Conservation (phyloP, 2,888 invertebrate species). For the Gortyna flavago region DNA sequence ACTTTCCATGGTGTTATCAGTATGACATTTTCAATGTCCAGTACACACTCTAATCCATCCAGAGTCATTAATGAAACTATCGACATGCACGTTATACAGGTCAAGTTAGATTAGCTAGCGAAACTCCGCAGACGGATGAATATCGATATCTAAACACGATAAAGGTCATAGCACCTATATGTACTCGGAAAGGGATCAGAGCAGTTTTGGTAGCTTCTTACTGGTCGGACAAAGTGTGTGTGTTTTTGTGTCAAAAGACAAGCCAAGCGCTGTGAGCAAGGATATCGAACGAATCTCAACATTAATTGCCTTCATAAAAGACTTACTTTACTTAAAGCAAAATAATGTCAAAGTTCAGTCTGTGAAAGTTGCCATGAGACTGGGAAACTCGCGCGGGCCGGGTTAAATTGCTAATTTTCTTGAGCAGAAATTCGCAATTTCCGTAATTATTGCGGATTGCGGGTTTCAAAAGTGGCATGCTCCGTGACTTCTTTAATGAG, state of each 20-base stretch:
- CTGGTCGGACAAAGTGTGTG: background rate
- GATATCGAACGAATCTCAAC: background rate
- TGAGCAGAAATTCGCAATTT: background rate
- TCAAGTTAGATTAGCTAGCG: too few relatives aligned
- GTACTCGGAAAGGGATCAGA: too few relatives aligned
- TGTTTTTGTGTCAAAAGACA: background rate
- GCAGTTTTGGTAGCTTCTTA: background rate
- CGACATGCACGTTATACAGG: too few relatives aligned
- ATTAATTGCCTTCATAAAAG: too few relatives aligned
- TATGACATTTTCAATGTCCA: background rate
- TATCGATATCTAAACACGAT: too few relatives aligned
- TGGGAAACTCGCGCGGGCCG: background rate
- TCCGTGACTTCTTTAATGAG: background rate
- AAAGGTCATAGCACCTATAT: too few relatives aligned
- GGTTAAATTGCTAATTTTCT: background rate
- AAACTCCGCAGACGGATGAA: too few relatives aligned
- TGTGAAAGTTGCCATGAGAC: too few relatives aligned
- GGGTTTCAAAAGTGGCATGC: background rate
- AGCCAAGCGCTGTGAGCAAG: background rate
- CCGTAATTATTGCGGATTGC: background rate
- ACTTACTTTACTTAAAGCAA: background rate
- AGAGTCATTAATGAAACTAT: too few relatives aligned
- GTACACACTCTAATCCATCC: too few relatives aligned
- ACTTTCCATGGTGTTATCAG: constrained; percentile 33
- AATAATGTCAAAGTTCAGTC: background rate